These are phyloP conservation scores for Smittia aterrima DNA, from an alignment of 2,888 invertebrate genomes.

Conservation along the genomic window DNA sequence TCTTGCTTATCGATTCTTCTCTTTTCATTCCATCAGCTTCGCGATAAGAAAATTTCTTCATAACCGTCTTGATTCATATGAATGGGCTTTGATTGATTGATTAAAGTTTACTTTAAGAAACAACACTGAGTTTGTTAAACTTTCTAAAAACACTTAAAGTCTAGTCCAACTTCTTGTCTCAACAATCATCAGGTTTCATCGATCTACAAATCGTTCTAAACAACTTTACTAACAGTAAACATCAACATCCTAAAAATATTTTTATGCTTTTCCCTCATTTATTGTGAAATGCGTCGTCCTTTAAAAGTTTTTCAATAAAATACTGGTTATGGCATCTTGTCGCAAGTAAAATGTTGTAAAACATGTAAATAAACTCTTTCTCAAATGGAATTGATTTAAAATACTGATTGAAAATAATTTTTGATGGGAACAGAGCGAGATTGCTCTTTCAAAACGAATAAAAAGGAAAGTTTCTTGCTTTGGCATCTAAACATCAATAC, in stretches of 20 bases:
- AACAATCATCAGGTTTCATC: neutral
- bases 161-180: neutral
- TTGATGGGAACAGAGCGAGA: neutral
- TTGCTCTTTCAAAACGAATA: neutral
- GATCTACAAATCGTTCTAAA: neutral
- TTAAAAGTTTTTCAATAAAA: neutral
- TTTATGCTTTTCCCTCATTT: neutral
- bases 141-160: neutral
- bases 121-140: neutral
- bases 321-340: neutral
- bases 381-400: too few relatives aligned
- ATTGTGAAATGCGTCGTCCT: neutral
- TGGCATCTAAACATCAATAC: neutral
- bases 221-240: constrained; percentile 1
- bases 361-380: neutral
- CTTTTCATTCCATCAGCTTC: neutral
- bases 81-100: neutral
- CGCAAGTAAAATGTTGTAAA: neutral
- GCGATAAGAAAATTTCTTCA: neutral
- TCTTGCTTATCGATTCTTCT: neutral
- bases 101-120: neutral
- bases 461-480: neutral
- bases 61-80: neutral
- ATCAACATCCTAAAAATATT: constrained; percentile 22
- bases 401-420: neutral